These are phyloP conservation scores for Acleris sparsana DNA, from an alignment of 2,888 invertebrate genomes.

Conservation along the genomic window DNA sequence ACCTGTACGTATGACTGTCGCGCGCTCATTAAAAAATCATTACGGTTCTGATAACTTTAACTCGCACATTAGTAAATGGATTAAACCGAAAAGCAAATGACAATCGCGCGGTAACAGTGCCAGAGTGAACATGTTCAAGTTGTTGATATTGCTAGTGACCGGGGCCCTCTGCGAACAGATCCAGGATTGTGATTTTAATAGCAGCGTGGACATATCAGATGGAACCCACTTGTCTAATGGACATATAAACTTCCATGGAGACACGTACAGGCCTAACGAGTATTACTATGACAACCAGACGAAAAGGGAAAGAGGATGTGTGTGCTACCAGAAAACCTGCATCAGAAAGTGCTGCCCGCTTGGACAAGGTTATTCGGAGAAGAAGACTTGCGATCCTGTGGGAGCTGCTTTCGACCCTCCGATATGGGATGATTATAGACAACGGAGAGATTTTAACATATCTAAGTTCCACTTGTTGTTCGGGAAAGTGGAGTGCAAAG, in stretches of 20 bases:
- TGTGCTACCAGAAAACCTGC: conserved; percentile 54
- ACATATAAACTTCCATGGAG: conserved; percentile 47
- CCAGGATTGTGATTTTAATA: conserved; percentile 46
- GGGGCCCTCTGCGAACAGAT: conserved; percentile 33
- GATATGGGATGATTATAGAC: conserved; percentile 49
- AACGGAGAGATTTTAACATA: neutral
- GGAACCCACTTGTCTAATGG: conserved; percentile 48
- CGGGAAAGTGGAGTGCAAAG: conserved; percentile 54
- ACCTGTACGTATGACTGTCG: conserved; percentile 2
- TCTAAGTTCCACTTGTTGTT: conserved; percentile 53
- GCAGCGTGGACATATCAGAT: conserved; percentile 52
- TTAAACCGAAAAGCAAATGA: conserved; percentile 17
- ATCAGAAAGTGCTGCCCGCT: conserved; percentile 62
- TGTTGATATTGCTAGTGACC: conserved; percentile 41
- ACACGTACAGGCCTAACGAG: conserved; percentile 50
- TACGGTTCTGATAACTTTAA: neutral
- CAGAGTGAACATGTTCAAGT: conserved; percentile 13
- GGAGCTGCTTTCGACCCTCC: conserved; percentile 51
- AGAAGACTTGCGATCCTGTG: conserved; percentile 49
- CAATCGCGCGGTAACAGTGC: conserved; percentile 18
- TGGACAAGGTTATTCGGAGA: conserved; percentile 48
- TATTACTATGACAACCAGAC: conserved; percentile 50
- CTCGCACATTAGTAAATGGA: conserved; percentile 1
- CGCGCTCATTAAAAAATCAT: conserved; percentile 4
- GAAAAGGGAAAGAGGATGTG: conserved; percentile 50